Base-by-base conservation (phyloP, 1,140 invertebrate genomes). In the Zaprionus inermis region DNA sequence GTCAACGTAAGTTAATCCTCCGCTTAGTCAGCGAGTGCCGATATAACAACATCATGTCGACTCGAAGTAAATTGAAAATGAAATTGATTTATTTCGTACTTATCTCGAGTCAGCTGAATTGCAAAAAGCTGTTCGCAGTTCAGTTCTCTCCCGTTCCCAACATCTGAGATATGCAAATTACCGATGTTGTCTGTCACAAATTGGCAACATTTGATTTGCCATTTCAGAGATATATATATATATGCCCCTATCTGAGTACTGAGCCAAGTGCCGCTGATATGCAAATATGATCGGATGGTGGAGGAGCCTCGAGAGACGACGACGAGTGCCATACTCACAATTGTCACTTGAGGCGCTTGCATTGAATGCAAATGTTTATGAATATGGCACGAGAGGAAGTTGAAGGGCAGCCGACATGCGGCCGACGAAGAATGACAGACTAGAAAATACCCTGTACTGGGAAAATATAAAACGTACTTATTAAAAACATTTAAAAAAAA, bases 131-230 rank as follows among this genome's bases (percentile, higher is more conserved):
- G 58, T 72, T 74, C 18, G 16, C 44, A 70, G 38, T 44, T 44
- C n/a, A 16, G 38, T 44, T 44, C 38, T 9, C 6, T 16, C 9
- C n/a, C n/a, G 38, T 44, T 44, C n/a, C 64, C 60, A 78, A 76
- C 80, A 86, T 76, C 65, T 75, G 78, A 72, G 70, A 80, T 85
- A 86, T 85, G 81, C 82, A 85, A 85, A 74, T 74, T 74, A 66
- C 38, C 57, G 58, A 63, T 74, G 72, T 70, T 56, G 66, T 58
- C 72, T 74, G 72, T 74, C 72, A 20, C 58, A 74, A 74, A 85
- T 81, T 85, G 75, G 82, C 82, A 86, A 76, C 81, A 85, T 86
- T 86, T 86, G 81, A 81, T 86, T 86, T 85, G 78, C 81, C 82
- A 70, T 86, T 78, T 75, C 65, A 75, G 72, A 69, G 72, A 83